Evolutionary conservation across 2,888 invertebrate species (phyloP), one percentile per base, ranked within the genome.

Genomic region (Anaspis maculata): DNA sequence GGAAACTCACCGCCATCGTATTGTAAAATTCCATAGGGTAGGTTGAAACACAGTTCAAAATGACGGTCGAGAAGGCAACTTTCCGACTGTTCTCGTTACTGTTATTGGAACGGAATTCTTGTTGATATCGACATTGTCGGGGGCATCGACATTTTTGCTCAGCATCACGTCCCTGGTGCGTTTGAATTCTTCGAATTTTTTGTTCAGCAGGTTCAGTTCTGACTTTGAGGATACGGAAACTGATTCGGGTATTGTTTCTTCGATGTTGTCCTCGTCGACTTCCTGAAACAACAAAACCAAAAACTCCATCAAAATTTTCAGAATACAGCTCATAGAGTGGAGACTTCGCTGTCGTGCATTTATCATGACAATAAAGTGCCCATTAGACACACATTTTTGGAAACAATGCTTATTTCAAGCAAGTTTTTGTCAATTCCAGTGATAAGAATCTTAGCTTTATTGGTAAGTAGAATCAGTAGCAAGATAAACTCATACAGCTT

Each of bases 201-300:
- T 64, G 45, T 72, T 71, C 13, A 62, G 49, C 13, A 62, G 45
- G 28, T 54, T 54, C 19, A 73, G 61, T 54, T 72, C 73, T 1
- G 72, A 68, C 47, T 71, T 64, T 44, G 72, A 71, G 5, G 67
- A 69, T 15, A 67, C 61, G 3, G 66, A 56, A 19, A 58, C 55
- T 15, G 66, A 56, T 21, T 58, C 54, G 14, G 56, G 44, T 12
- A 56, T 46, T 30, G 59, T 52, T 21, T 69, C 70, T 25, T 71
- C 71, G 7, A 69, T 63, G 45, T 70, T 73, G 23, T 79, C 79
- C 54, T 80, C 81, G 49, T 80, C 80, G 11, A 82, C 80, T 65
- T 82, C 82, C 74, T 79, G 66, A 15, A 61, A 63, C 31, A 16
- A n/a, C n/a, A n/a, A n/a, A n/a, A n/a, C n/a, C n/a, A n/a, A n/a